Evolutionary conservation across 2,888 invertebrate genomes (phyloP).

Genomic region (Melikaiella ostensackeni): DNA sequence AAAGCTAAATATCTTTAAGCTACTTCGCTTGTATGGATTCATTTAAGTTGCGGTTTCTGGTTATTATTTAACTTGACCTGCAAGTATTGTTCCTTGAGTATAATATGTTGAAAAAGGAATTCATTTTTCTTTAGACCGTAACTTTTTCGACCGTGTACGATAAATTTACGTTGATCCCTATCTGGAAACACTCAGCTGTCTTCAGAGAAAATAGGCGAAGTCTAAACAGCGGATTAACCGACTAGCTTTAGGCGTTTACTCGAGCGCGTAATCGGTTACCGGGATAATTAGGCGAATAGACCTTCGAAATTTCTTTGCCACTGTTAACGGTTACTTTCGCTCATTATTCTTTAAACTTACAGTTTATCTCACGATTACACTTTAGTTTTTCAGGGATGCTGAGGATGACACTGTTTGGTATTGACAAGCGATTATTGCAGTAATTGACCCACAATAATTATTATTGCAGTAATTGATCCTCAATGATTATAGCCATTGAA

Average conservation of each 20-base stretch:
- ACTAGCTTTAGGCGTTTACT: constrained; percentile 38
- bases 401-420: background rate
- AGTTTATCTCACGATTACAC: constrained; percentile 21
- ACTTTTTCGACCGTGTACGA: constrained; percentile 22
- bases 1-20: constrained; percentile 19
- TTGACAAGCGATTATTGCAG: background rate
- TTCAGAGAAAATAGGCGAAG: constrained; percentile 37
- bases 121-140: constrained; percentile 17
- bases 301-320: constrained; percentile 32
- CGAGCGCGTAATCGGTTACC: constrained; percentile 39
- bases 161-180: constrained; percentile 39
- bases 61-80: constrained; percentile 38
- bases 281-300: constrained; percentile 34
- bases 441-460: background rate
- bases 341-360: constrained; percentile 30
- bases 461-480: background rate
- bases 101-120: constrained; percentile 34
- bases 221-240: constrained; percentile 39
- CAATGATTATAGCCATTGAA: background rate
- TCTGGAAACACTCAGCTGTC: constrained; percentile 37
- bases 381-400: background rate
- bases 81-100: constrained; percentile 16
- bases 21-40: constrained; percentile 3
- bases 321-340: constrained; percentile 35
- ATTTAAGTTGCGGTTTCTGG: constrained; percentile 28